Percentiles rank a stretch among this genome's conserved stretches.
Evolutionary conservation across 37 sponge, comb jelly and placozoan genomes (phyloP).

Genomic region (Mnemiopsis leidyi): DNA sequence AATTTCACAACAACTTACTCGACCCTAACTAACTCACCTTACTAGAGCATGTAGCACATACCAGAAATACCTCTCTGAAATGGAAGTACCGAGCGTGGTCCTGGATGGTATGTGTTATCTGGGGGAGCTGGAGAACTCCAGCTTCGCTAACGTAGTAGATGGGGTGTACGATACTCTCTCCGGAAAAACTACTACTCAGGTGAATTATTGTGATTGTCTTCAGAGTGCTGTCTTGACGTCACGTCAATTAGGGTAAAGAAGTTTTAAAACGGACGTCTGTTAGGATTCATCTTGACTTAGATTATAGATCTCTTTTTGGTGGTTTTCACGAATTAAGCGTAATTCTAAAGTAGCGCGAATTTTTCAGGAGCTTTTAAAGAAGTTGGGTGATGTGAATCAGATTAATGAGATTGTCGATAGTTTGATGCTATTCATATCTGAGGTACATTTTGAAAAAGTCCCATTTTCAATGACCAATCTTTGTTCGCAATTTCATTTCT

Average conservation of each 20-base stretch:
- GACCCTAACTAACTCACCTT: neutral
- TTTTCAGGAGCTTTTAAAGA: neutral
- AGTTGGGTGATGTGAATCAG: neutral
- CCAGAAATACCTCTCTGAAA: neutral
- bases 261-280: no score
- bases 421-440: neutral
- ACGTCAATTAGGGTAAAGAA: no score
- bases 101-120: neutral
- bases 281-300: no score
- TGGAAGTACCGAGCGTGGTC: conserved; percentile 6
- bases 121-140: neutral
- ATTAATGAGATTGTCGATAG: conserved; percentile 6
- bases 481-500: no score
- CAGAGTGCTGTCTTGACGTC: no score
- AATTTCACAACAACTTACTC: no score
- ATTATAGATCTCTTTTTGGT: no score
- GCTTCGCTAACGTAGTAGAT: neutral
- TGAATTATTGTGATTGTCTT: no score
- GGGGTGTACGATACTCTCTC: conserved; percentile 30
- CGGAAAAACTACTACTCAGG: neutral
- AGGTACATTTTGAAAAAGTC: no score
- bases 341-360: no score
- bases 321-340: no score
- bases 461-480: no score
- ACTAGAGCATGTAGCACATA: neutral